Evolutionary conservation across 1,140 invertebrate species (phyloP), one percentile per base, ranked within the genome.

Genomic region (Armadillidium nasatum): DNA sequence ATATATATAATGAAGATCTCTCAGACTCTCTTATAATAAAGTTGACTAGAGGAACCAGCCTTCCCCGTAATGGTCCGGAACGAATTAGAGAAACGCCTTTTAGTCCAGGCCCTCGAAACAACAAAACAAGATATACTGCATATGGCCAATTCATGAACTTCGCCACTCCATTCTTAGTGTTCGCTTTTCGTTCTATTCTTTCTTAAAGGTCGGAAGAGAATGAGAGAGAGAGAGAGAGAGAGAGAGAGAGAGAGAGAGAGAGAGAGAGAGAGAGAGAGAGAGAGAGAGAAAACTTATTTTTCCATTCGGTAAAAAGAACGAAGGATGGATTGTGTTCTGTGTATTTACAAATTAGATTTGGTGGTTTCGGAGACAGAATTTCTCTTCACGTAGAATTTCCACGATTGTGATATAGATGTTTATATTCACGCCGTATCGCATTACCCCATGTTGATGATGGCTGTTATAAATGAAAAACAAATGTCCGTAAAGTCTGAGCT

Each of bases 381-480:
- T 19, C 7, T 3, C 7, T 33, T 6, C 33, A 33, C 33, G 6
- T 33, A 33, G 50, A 13, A 60, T 13, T 60, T 60, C 50, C 50
- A 60, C 50, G 50, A 60, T 19, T 60, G 11, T 15, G 50, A 33
- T 7, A 15, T 60, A 19, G 50, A 60, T 13, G 50, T 60, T 60
- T 60, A 60, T 60, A 60, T 33, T 33, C 50, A 13, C 50, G 2
- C 11, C 50, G 50, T 60, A 60, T 60, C 50, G 50, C 3, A 60
- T 60, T 60, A 60, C 50, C 19, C 50, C 11, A 60, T 60, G 50
- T 60, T 60, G 50, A 60, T 60, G 50, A 60, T 15, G 50, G 50
- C 19, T 60, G 50, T 60, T 15, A 60, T 60, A 60, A 60, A 60
- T 60, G 50, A 19, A 19, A 60, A 60, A 19, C 50, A 60, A 60